These are phyloP conservation scores for Colistium nudipinnis DNA, from an alignment of 2,113 vertebrate genomes.

Conservation along the genomic window DNA sequence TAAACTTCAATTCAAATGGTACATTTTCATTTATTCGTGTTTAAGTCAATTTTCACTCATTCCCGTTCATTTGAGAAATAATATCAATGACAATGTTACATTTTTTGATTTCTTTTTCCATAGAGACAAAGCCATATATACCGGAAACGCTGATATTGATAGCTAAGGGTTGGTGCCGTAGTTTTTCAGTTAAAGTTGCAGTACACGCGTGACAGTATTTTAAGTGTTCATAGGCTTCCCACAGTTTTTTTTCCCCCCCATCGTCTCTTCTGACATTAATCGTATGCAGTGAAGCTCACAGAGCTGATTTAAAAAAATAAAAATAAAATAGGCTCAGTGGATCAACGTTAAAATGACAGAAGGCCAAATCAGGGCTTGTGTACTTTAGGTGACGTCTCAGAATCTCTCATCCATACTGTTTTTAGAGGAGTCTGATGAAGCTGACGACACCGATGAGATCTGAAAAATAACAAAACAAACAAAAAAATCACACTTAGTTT, in stretches of 20 bases:
- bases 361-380: not conserved
- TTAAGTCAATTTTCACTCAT: constrained; percentile 1
- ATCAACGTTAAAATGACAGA: constrained; percentile 18
- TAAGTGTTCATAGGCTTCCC: not conserved
- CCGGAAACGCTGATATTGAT: not conserved
- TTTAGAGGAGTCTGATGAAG: constrained; percentile 62
- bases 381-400: constrained; percentile 45
- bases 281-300: constrained; percentile 5
- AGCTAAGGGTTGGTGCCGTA: not conserved
- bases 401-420: constrained; percentile 67
- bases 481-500: constrained; percentile 8
- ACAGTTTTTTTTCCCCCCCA: not conserved
- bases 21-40: constrained; percentile 35
- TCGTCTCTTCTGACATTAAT: not conserved
- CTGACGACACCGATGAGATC: constrained; percentile 69
- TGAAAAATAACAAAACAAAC: constrained; percentile 52
- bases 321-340: not conserved
- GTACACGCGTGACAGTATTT: constrained; percentile 7
- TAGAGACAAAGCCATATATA: not conserved
- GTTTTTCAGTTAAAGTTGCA: constrained; percentile 2
- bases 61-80: constrained; percentile 17
- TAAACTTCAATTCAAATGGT: not conserved
- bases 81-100: not conserved
- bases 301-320: constrained; percentile 12
- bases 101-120: not conserved